Percentiles rank a stretch among this genome's conserved stretches.
These are phyloP conservation scores for Pollenia amentaria DNA, from an alignment of 2,888 invertebrate species.

Conservation along the genomic window DNA sequence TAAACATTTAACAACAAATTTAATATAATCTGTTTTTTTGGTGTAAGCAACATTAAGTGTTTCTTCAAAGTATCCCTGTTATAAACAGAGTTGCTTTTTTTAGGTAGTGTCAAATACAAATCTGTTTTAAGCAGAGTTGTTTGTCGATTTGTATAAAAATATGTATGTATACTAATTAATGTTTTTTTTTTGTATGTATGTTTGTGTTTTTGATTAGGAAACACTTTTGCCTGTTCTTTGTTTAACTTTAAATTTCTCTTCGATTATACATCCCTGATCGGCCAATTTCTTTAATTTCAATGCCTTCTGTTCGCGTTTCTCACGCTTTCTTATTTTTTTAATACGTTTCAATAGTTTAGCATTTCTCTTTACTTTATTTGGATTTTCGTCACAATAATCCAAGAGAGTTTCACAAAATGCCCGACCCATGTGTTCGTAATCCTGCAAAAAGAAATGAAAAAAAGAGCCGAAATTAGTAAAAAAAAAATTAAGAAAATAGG, in stretches of 20 bases:
- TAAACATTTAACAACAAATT: background rate
- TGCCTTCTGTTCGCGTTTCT: conserved; percentile 84
- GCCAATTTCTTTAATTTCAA: conserved; percentile 85
- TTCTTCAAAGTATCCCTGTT: background rate
- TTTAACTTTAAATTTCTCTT: conserved; percentile 81
- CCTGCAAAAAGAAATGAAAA: conserved; percentile 83
- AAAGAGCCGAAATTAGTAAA: background rate
- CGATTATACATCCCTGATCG: conserved; percentile 84
- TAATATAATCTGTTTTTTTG: conserved; percentile 3
- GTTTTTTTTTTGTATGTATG: conserved; percentile 12
- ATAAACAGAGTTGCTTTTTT: conserved; percentile 2
- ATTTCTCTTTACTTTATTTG: conserved; percentile 88
- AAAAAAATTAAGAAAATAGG: background rate
- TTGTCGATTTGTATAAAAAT: background rate
- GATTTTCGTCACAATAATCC: conserved; percentile 95
- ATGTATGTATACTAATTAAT: no score
- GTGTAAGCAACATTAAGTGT: background rate
- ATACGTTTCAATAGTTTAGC: conserved; percentile 83
- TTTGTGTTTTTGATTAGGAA: conserved; percentile 77
- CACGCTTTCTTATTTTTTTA: conserved; percentile 84
- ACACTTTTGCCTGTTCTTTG: conserved; percentile 82
- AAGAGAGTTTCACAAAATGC: conserved; percentile 96
- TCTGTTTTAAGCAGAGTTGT: background rate
- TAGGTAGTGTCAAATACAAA: background rate
- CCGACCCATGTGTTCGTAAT: conserved; percentile 93